Evolutionary conservation across 2,113 vertebrate genomes (phyloP), one percentile per base, ranked within the genome.

Genomic region (Camelus bactrianus): DNA sequence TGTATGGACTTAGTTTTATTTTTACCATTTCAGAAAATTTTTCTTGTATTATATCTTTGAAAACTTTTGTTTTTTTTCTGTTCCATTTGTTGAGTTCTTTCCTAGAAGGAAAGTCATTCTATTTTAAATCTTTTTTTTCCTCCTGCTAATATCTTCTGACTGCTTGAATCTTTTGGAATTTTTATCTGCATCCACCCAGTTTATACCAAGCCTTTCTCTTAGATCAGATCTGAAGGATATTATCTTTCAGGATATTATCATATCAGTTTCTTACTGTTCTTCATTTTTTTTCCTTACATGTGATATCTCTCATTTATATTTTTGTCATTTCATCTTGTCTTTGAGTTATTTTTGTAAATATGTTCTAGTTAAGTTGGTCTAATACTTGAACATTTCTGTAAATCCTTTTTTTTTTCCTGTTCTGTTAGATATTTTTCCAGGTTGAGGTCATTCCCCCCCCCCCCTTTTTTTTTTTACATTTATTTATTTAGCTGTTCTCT

Each of bases 1-100:
- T 81, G 9, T 46, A 26, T 24, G 77, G 17, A 65, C 35, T 85
- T 15, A 17, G 35, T 70, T 79, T 28, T 60, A 42, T 75, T 95
- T 85, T 92, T 83, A 62, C 20, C 13, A 72, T 88, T 76, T 89
- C 52, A 84, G 50, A 91, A 91, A 24, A 38, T 35, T 76, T 93
- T 75, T 84, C 87, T 89, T 94, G 64, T 46, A 11, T 86, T n/a
- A 60, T 81, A 64, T 92, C 95, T 93, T 89, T 22, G 35, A 93
- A 77, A 58, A 76, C 28, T 91, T 93, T 58, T 76, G 20, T 69
- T 95, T 89, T 95, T 89, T 46, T 88, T 50, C 26, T 35, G 1
- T 77, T 89, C 5, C 9, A 50, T 48, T 65, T 56, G 12, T 56
- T 80, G 54, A 89, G 19, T 91, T 80, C 2, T 93, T 72, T 81